These are phyloP conservation scores for Catostylus mosaicus DNA, from an alignment of 30 jellyfish, hydroid and myxozoan genomes.

Conservation along the genomic window DNA sequence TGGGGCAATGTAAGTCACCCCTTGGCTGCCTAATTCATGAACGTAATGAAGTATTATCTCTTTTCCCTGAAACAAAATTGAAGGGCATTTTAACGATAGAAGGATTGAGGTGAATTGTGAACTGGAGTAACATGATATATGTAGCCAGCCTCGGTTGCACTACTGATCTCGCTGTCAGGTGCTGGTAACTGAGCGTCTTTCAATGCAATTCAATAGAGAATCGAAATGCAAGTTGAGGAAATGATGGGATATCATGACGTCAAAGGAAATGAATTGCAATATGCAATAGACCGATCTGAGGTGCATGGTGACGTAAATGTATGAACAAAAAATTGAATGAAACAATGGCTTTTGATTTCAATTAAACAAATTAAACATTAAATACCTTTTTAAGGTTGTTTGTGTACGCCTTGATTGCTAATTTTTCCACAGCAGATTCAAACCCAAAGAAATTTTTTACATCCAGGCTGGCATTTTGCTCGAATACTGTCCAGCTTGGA, in stretches of 20 bases:
- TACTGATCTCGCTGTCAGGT: too few relatives aligned
- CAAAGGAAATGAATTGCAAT: too few relatives aligned
- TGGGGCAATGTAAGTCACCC: conserved; percentile 75
- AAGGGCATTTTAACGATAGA: background rate
- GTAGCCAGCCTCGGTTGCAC: too few relatives aligned
- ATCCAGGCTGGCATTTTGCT: conserved; percentile 93
- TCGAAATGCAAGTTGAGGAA: too few relatives aligned
- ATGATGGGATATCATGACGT: too few relatives aligned
- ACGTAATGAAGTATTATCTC: conserved; percentile 82
- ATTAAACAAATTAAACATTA: background rate
- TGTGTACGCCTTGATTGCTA: conserved; percentile 93
- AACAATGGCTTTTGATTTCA: too few relatives aligned
- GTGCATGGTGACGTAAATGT: too few relatives aligned
- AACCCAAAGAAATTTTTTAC: conserved; percentile 93
- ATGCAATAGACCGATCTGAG: too few relatives aligned
- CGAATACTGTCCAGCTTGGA: conserved; percentile 91
- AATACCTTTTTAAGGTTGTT: conserved; percentile 83
- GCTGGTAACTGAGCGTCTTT: too few relatives aligned
- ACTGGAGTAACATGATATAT: too few relatives aligned
- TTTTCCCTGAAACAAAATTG: conserved; percentile 75
- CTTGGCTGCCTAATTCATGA: conserved; percentile 69
- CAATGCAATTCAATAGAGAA: too few relatives aligned
- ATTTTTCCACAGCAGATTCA: conserved; percentile 93
- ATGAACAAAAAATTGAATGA: too few relatives aligned
- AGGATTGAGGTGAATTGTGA: background rate